Evolutionary conservation across 1,140 invertebrate genomes (phyloP).

Genomic region (Diploscapter pachys): DNA sequence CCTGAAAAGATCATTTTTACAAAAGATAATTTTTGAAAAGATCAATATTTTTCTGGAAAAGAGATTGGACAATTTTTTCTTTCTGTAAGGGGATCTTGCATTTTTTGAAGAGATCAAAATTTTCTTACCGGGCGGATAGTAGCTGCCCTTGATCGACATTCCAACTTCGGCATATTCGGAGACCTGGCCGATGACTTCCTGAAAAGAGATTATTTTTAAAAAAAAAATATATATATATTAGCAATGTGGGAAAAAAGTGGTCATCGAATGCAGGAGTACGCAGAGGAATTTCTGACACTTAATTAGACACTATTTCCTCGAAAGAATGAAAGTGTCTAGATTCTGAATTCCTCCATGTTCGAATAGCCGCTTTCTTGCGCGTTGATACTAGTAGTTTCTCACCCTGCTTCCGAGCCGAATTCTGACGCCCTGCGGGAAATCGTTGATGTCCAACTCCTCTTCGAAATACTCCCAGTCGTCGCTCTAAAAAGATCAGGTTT

Average conservation of each 20-base stretch:
- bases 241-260: constrained; percentile 19
- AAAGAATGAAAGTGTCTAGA: no score
- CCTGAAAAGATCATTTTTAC: neutral
- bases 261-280: no score
- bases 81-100: neutral
- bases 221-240: neutral
- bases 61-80: neutral
- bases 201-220: constrained; percentile 34
- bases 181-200: constrained; percentile 94
- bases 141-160: constrained; percentile 95
- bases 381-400: constrained; percentile 19
- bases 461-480: constrained; percentile 74
- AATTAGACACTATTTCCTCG: no score
- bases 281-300: no score
- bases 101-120: neutral
- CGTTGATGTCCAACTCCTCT: constrained; percentile 98
- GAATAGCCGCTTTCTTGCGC: neutral
- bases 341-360: no score
- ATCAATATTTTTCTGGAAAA: neutral
- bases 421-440: constrained; percentile 96
- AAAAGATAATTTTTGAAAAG: neutral
- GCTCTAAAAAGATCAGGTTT: neutral
- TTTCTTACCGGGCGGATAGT: constrained; percentile 79
- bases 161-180: constrained; percentile 98
- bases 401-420: constrained; percentile 97